A percentile compares a stretch with the other conserved stretches of the same genome.
These are phyloP conservation scores for Phodopus roborovskii DNA, from an alignment of 2,113 vertebrate species.

Conservation along the genomic window DNA sequence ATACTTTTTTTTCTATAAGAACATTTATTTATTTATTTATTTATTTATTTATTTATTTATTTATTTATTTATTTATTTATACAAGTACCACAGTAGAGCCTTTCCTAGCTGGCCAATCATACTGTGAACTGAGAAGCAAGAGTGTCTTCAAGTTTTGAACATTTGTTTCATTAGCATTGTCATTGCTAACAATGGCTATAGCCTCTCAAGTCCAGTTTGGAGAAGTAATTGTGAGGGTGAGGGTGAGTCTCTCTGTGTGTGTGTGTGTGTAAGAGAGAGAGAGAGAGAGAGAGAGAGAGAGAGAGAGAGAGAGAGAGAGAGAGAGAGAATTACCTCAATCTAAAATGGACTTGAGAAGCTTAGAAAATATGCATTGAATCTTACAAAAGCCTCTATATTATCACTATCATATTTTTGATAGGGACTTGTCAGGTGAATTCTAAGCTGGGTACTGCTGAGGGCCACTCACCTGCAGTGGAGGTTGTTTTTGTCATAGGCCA, in stretches of 20 bases:
- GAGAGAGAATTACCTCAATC: too few species aligned
- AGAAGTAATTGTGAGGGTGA: background rate
- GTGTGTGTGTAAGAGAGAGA: too few species aligned
- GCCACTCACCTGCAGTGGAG: background rate
- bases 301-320: too few species aligned
- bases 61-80: background rate
- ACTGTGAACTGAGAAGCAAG: background rate
- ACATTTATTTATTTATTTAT: background rate
- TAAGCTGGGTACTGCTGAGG: background rate
- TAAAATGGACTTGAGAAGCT: background rate
- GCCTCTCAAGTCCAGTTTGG: background rate
- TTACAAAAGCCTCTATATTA: background rate
- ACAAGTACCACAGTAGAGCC: background rate
- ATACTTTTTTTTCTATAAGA: background rate
- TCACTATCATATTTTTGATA: conserved; percentile 5
- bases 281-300: too few species aligned
- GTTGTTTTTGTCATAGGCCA: background rate
- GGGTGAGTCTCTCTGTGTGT: background rate
- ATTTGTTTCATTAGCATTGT: background rate
- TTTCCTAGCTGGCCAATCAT: background rate
- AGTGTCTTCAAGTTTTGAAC: background rate
- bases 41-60: background rate
- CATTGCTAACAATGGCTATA: background rate
- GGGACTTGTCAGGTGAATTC: background rate
- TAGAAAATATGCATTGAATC: background rate